These are phyloP conservation scores for Pemphredon lugubris DNA, from an alignment of 2,888 invertebrate genomes.

Conservation along the genomic window DNA sequence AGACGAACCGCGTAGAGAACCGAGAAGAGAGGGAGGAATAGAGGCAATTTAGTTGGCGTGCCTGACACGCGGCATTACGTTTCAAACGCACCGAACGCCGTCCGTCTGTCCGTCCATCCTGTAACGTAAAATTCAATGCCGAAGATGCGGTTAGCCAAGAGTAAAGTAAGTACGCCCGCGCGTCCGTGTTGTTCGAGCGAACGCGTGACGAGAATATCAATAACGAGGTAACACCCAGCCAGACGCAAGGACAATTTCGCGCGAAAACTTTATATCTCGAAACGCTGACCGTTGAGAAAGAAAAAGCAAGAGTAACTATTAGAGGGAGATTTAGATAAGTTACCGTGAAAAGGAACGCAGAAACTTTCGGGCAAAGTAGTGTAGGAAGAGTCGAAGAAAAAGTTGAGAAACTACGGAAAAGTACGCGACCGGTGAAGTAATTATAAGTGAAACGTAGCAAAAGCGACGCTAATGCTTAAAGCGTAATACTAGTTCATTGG, in stretches of 20 bases:
- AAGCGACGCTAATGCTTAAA: no score
- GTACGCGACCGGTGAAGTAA: no score
- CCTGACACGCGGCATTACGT: background rate
- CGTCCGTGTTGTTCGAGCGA: conserved; percentile 20
- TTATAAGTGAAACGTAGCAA: no score
- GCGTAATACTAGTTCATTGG: no score
- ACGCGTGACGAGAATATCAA: conserved; percentile 44
- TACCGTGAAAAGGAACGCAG: background rate
- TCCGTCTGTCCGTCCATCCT: conserved; percentile 1
- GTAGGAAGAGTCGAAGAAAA: background rate
- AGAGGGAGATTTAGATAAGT: background rate
- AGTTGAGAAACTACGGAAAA: background rate
- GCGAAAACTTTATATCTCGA: no score
- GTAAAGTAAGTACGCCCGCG: no score
- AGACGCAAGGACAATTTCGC: conserved; percentile 18
- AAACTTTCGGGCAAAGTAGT: background rate
- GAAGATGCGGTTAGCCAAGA: conserved; percentile 42
- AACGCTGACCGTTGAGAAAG: background rate
- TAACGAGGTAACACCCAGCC: conserved; percentile 33
- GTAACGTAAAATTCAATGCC: conserved; percentile 26
- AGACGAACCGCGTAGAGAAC: no score
- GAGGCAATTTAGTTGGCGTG: background rate
- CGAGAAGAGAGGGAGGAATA: background rate
- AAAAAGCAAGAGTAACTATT: background rate
- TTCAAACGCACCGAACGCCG: background rate